A percentile compares a stretch with the other conserved stretches of the same genome.
phyloP scores from a whole-genome alignment of 2,797 vertebrate genomes.

The Trematomus bernacchii region DNA sequence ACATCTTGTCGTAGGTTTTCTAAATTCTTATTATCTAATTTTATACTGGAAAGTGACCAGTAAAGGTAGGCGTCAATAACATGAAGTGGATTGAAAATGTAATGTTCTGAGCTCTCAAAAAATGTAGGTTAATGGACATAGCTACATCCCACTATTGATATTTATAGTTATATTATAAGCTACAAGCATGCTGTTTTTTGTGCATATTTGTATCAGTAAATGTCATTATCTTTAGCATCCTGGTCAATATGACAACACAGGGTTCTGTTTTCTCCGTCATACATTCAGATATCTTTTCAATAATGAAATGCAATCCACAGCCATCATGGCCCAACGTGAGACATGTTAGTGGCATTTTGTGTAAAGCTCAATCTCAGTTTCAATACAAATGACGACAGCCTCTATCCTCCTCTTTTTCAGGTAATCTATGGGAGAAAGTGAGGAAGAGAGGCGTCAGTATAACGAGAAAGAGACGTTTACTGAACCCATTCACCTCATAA shows the following conservation, averaged over 20 bases:
- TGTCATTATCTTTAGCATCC: background rate
- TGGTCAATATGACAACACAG: background rate
- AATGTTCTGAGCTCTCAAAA: too few relatives aligned
- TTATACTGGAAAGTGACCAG: too few relatives aligned
- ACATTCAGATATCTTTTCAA: constrained; percentile 15
- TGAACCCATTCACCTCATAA: constrained; percentile 46
- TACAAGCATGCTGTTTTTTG: background rate
- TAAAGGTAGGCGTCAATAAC: too few relatives aligned
- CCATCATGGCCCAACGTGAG: background rate
- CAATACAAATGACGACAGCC: background rate
- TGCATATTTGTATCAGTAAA: background rate
- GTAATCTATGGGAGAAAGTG: constrained; percentile 10
- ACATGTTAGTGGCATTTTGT: background rate
- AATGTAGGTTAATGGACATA: too few relatives aligned
- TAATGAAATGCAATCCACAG: background rate
- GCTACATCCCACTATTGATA: background rate
- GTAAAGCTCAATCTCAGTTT: background rate
- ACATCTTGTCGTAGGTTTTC: background rate
- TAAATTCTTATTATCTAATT: too few relatives aligned
- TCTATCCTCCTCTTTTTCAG: background rate
- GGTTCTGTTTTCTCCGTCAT: background rate
- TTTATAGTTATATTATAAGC: background rate
- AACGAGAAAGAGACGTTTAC: background rate
- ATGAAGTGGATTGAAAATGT: too few relatives aligned
- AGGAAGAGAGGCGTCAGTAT: background rate